phyloP scores from a whole-genome alignment of 1,140 invertebrate species.

The Bicyclus anynana region DNA sequence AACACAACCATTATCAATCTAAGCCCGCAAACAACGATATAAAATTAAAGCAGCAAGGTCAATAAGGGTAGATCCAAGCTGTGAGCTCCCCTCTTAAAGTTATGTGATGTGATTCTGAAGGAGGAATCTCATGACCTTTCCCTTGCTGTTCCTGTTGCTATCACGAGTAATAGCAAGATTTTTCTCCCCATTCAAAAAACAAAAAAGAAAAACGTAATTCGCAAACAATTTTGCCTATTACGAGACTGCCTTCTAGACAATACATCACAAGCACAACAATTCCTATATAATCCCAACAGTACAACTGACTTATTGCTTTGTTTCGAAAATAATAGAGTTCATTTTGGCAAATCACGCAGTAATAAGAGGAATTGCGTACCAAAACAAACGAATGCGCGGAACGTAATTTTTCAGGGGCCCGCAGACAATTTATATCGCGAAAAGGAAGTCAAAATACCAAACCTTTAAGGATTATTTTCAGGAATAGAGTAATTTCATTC shows the following conservation, averaged over 20 bases:
- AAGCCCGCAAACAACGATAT: too few species aligned
- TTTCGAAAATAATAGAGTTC: not conserved
- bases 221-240: not conserved
- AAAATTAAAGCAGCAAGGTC: too few species aligned
- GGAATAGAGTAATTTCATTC: conserved; percentile 23
- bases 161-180: too few species aligned
- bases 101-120: too few species aligned
- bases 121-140: too few species aligned
- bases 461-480: conserved; percentile 24
- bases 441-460: conserved; percentile 32
- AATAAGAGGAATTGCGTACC: conserved; percentile 22
- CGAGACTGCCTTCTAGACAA: not conserved
- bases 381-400: conserved; percentile 41
- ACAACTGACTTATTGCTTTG: conserved; percentile 1
- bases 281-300: conserved; percentile 2
- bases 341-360: not conserved
- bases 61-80: too few species aligned
- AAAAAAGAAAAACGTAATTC: not conserved
- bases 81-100: too few species aligned
- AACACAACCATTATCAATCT: too few species aligned
- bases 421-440: conserved; percentile 44
- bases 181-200: not conserved
- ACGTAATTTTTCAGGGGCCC: conserved; percentile 48
- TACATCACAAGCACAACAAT: conserved; percentile 17
- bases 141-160: too few species aligned